These are phyloP conservation scores for Trisateles emortualis DNA, from an alignment of 2,888 invertebrate genomes.

Conservation along the genomic window DNA sequence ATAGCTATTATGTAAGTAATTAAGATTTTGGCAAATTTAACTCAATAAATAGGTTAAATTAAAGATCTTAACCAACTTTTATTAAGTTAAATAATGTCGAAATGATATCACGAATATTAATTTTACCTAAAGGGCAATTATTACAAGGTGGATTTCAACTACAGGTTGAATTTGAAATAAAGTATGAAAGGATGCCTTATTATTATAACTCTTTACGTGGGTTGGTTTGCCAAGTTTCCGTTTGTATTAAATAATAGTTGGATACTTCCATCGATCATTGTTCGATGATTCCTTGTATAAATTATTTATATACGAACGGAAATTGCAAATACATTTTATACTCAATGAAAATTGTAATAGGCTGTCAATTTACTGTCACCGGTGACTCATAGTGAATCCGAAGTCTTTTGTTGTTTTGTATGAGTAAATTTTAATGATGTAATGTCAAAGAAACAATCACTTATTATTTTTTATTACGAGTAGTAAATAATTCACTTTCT, in stretches of 20 bases:
- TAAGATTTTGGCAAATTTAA: too few species aligned
- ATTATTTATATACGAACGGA: constrained; percentile 18
- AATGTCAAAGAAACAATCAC: too few species aligned
- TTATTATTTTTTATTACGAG: too few species aligned
- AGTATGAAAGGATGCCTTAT: neutral
- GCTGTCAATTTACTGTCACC: neutral
- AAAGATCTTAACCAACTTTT: too few species aligned
- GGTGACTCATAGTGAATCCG: neutral
- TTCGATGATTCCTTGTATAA: constrained; percentile 11
- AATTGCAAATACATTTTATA: constrained; percentile 8
- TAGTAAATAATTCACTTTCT: too few species aligned
- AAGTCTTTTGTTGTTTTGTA: neutral
- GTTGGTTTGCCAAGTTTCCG: constrained; percentile 7
- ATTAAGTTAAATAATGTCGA: too few species aligned
- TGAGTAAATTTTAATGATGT: neutral
- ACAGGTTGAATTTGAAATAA: neutral
- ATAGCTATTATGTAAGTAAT: too few species aligned
- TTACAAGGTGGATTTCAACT: too few species aligned
- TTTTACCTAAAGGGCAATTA: too few species aligned
- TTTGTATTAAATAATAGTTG: constrained; percentile 3
- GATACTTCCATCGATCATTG: constrained; percentile 12
- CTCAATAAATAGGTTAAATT: too few species aligned
- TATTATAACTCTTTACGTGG: constrained; percentile 4
- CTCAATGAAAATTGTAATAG: neutral
- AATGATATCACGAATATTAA: too few species aligned